These are phyloP conservation scores for Platalea minor DNA, from an alignment of 2,797 vertebrate species.

Conservation along the genomic window DNA sequence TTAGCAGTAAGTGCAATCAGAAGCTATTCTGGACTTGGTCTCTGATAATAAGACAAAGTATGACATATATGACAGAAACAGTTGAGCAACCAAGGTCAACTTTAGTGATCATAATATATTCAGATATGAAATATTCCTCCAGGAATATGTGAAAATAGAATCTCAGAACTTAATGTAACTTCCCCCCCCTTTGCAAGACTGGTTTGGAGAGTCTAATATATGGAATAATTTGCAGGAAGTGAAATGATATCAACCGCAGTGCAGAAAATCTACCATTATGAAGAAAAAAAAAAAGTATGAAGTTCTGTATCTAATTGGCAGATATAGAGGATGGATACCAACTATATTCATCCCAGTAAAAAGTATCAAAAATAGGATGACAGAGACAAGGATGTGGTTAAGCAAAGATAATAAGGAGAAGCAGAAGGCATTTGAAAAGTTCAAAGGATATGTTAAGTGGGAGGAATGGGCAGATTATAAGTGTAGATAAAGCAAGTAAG, in stretches of 20 bases:
- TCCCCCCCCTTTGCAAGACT: not conserved
- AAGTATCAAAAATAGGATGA: constrained; percentile 28
- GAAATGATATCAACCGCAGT: constrained; percentile 54
- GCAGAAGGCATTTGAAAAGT: constrained; percentile 56
- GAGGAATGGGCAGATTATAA: constrained; percentile 36
- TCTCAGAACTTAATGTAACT: constrained; percentile 56
- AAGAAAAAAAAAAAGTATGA: not conserved
- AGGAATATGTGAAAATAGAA: constrained; percentile 53
- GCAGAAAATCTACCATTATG: constrained; percentile 44
- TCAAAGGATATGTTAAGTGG: constrained; percentile 58
- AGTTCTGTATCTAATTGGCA: constrained; percentile 65
- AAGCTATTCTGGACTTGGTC: not conserved
- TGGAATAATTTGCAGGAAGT: constrained; percentile 58
- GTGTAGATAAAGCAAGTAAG: constrained; percentile 29
- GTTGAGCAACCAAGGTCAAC: not conserved
- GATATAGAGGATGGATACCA: constrained; percentile 30
- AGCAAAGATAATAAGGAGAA: constrained; percentile 43
- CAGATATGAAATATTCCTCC: constrained; percentile 60
- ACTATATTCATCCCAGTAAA: constrained; percentile 22
- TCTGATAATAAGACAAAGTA: constrained; percentile 7
- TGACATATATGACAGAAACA: constrained; percentile 15
- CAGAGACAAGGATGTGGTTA: constrained; percentile 40
- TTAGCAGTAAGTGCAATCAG: not conserved
- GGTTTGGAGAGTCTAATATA: constrained; percentile 55
- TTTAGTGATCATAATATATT: constrained; percentile 65